phyloP scores from a whole-genome alignment of 2,113 vertebrate genomes.

The Poeciliopsis prolifica region DNA sequence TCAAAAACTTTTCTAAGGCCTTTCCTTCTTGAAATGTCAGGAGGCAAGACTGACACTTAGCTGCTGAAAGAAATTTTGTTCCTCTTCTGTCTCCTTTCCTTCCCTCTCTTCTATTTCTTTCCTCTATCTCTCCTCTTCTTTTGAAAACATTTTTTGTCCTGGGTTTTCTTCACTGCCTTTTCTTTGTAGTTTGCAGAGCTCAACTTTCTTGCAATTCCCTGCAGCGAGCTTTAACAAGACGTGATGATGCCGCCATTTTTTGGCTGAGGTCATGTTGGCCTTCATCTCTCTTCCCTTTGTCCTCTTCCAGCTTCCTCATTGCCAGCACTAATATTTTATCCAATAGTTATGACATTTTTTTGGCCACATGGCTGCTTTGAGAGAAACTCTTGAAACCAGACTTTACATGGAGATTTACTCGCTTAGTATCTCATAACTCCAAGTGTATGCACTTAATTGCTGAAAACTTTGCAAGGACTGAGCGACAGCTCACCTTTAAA shows the following conservation, averaged over 20 bases:
- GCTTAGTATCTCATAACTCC: slow-evolving; percentile 12
- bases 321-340: slow-evolving; percentile 1
- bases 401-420: slow-evolving; percentile 1
- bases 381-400: slow-evolving; percentile 11
- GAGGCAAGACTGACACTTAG: slow-evolving; percentile 22
- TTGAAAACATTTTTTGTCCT: not conserved
- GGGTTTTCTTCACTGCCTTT: not conserved
- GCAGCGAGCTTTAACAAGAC: slow-evolving; percentile 42
- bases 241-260: slow-evolving; percentile 38
- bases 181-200: slow-evolving; percentile 23
- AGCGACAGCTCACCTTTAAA: slow-evolving; percentile 14
- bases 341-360: slow-evolving; percentile 1
- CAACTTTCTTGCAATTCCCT: not conserved
- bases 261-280: slow-evolving; percentile 34
- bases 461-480: not conserved
- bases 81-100: slow-evolving; percentile 17
- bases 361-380: slow-evolving; percentile 16
- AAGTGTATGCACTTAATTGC: slow-evolving; percentile 31
- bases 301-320: not conserved
- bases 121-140: not conserved
- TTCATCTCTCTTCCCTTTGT: slow-evolving; percentile 22
- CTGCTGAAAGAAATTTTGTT: slow-evolving; percentile 27
- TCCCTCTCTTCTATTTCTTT: not conserved
- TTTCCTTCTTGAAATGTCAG: slow-evolving; percentile 8
- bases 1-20: slow-evolving; percentile 2